Base-by-base conservation (phyloP, 2,888 invertebrate species). In the Dorcus parallelipipedus region DNA sequence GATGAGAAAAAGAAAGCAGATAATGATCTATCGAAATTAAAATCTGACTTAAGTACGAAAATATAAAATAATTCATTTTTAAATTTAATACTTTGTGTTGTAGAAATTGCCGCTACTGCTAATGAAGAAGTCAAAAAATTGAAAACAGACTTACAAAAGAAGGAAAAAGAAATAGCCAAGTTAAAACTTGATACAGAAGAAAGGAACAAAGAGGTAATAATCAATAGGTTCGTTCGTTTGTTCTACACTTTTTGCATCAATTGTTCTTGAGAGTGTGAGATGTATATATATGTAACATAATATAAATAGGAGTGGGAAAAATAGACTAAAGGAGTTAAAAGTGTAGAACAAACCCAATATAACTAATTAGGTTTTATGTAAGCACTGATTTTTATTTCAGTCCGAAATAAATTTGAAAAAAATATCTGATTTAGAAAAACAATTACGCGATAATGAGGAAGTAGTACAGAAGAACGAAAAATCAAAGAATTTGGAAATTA, bases 131-230 rank as follows among this genome's bases (percentile, higher is more conserved):
- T 88, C 67, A 87, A 88, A 69, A 83, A 83, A 47, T 78, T 86
- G 3, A 86, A 87, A 71, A 83, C 81, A 61, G 86, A 87, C 64
- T 77, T 90, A 62, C 84, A 84, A 66, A 78, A 79, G 38, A 86
- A 87, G 74, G 86, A 85, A 64, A 88, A 85, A 67, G 84, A 83
- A 73, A 78, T 82, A 54, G 84, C 83, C 49, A 84, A 82, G 67
- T 70, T 87, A 39, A 85, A 86, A 68, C 83, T 84, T 70, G 84
- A 86, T 75, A 73, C 83, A 47, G 83, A 84, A 71, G 84, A 83
- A 67, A 86, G 83, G 73, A 80, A 75, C 61, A 85, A 83, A 75
- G 75, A 85, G 66, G 78, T 84, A 52, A 33, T 1, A 6, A 26
- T 4, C 26, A 5, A 26, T 26, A 3, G 5, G 2, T 14, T 1